Evolutionary conservation across 2,113 vertebrate genomes (phyloP).

Genomic region (Xiphophorus maculatus): DNA sequence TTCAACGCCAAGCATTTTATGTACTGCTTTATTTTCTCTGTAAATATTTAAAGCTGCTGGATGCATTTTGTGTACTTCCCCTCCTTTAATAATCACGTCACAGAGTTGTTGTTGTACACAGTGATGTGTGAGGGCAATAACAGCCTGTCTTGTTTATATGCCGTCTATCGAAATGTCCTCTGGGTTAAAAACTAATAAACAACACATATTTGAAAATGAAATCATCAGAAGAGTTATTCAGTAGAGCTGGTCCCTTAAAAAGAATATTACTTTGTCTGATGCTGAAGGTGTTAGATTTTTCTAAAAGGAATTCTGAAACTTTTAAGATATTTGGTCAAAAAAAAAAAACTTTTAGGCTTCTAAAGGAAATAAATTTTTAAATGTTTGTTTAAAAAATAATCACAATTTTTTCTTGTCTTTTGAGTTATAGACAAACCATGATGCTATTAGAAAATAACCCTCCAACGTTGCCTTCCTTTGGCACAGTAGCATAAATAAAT

Average conservation of each 20-base stretch:
- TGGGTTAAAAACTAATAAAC: not conserved
- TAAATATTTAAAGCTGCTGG: slow-evolving; percentile 52
- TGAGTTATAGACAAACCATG: not conserved
- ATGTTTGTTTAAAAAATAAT: too few species aligned
- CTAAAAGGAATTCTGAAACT: too few species aligned
- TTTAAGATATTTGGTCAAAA: too few species aligned
- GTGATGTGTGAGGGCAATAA: not conserved
- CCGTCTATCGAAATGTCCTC: not conserved
- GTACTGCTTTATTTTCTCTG: not conserved
- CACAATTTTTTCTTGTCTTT: too few species aligned
- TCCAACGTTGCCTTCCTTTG: not conserved
- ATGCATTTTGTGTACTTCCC: slow-evolving; percentile 19
- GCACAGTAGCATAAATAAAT: not conserved
- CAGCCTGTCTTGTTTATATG: not conserved
- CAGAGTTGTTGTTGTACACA: not conserved
- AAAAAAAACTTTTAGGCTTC: too few species aligned
- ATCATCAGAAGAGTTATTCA: not conserved
- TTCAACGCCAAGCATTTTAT: not conserved
- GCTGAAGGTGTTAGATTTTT: not conserved
- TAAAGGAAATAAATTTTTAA: too few species aligned
- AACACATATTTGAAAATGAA: not conserved
- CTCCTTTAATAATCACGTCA: not conserved
- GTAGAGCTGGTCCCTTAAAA: too few species aligned
- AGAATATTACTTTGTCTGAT: not conserved
- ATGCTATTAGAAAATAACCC: not conserved